Evolutionary conservation across 2,888 invertebrate genomes (phyloP).

Genomic region (Hyles lineata): DNA sequence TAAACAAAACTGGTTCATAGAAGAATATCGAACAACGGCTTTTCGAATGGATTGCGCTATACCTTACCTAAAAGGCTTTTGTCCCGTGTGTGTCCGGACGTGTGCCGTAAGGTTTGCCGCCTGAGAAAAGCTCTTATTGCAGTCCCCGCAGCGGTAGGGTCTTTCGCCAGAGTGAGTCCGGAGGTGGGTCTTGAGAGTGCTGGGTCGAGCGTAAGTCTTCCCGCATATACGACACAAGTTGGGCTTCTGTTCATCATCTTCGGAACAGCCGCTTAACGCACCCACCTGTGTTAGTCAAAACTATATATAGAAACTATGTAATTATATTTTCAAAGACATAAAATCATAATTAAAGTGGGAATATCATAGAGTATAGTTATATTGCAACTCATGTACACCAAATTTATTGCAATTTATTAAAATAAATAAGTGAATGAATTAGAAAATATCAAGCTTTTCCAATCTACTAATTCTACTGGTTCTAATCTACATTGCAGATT

Average conservation of each 20-base stretch:
- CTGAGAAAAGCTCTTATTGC: slow-evolving; percentile 98
- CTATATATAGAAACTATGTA: not conserved
- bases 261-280: slow-evolving; percentile 84
- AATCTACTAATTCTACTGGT: too few species aligned
- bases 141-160: slow-evolving; percentile 95
- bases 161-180: slow-evolving; percentile 98
- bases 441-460: too few species aligned
- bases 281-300: slow-evolving; percentile 62
- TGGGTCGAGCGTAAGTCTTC: slow-evolving; percentile 98
- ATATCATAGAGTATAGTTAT: too few species aligned
- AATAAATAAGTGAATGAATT: too few species aligned
- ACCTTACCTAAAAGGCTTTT: slow-evolving; percentile 94
- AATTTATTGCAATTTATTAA: too few species aligned
- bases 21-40: too few species aligned
- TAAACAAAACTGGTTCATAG: too few species aligned
- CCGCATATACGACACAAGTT: slow-evolving; percentile 98
- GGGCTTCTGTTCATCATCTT: slow-evolving; percentile 91
- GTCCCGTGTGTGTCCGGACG: slow-evolving; percentile 97
- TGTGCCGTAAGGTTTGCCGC: slow-evolving; percentile 99
- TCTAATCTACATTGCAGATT: too few species aligned
- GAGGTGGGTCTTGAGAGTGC: slow-evolving; percentile 98
- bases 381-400: too few species aligned
- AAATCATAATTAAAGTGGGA: too few species aligned
- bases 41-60: too few species aligned
- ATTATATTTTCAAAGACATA: too few species aligned